Base-by-base conservation (phyloP, 2,888 invertebrate genomes). In the Hyposoter didymator region DNA sequence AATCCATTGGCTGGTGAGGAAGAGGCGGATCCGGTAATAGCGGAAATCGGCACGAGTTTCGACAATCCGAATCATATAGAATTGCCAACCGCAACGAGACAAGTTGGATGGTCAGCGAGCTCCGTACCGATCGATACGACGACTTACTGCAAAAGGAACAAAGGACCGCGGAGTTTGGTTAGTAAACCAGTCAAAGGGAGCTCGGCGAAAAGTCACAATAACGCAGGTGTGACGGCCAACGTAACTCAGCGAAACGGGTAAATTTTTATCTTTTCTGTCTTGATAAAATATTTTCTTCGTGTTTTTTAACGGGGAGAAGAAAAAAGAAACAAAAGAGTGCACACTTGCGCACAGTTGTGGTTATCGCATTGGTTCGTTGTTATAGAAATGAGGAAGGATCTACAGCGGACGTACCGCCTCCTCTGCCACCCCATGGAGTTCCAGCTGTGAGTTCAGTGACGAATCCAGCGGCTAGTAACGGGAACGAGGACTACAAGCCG, bases 21-120 rank as follows among this genome's bases (percentile, higher is more conserved):
- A 95, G 88, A 93, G 55, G 91, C 91, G 45, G 92, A 93, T 47
- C 47, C 83, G 39, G 45, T 67, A n/a, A 72, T 62, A n/a, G 82
- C 88, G 80, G 93, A 93, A 94, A 95, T 95, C 94, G 95, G 95
- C 76, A 96, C 96, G 83, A 96, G 97, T 88, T 97, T 97, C 93
- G 97, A 97, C 92, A 97, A 96, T 94, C 96, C 96, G 0, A 96
- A 96, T 91, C 96, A 96, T 87, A 96, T 96, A 87, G 96, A 96
- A 90, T 93, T 96, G 84, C 96, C 97, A 0, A 95, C 96, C 2
- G 87, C 90, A 35, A 90, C 90, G 93, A 87, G 94, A 89, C 89
- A 88, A 86, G 90, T 70, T 87, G 90, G 88, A 75, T 84, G 62
- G 87, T 87, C 90, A 88, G 89, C 89, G 89, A 93, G 88, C 90